Conservation (phyloP, 92 coral and sea anemone species). For the Parazoanthus atlanticus region DNA sequence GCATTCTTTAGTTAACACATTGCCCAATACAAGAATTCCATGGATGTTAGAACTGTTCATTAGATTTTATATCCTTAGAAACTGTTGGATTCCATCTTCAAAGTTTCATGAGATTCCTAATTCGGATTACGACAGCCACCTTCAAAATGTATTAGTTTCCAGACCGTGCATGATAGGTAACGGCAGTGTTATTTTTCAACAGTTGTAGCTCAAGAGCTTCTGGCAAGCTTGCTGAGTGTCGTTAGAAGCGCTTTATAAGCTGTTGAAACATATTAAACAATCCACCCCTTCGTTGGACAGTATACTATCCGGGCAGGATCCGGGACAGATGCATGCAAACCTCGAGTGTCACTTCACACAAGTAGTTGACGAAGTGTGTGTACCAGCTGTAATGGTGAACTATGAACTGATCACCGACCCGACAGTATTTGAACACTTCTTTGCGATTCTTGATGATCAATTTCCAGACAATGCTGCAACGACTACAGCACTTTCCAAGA, state of each 20-base stretch:
- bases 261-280: conserved; percentile 45
- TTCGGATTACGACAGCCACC: background rate
- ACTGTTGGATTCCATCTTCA: background rate
- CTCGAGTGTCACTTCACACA: conserved; percentile 56
- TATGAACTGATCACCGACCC: conserved; percentile 64
- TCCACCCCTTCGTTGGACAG: conserved; percentile 66
- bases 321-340: conserved; percentile 10
- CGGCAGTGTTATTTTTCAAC: background rate
- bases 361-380: conserved; percentile 79
- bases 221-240: conserved; percentile 63
- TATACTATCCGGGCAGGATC: conserved; percentile 56
- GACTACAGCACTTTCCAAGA: conserved; percentile 63
- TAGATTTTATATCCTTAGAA: too few species aligned
- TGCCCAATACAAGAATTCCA: background rate
- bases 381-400: conserved; percentile 82
- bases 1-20: too few species aligned
- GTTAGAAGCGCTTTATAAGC: conserved; percentile 58
- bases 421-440: conserved; percentile 66
- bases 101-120: background rate
- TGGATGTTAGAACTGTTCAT: background rate
- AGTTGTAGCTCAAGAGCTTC: conserved; percentile 69
- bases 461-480: conserved; percentile 41
- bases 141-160: background rate
- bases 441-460: conserved; percentile 69
- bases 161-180: background rate